Evolutionary conservation across 2,888 invertebrate genomes (phyloP).

Genomic region (Ormyrus nitidulus): DNA sequence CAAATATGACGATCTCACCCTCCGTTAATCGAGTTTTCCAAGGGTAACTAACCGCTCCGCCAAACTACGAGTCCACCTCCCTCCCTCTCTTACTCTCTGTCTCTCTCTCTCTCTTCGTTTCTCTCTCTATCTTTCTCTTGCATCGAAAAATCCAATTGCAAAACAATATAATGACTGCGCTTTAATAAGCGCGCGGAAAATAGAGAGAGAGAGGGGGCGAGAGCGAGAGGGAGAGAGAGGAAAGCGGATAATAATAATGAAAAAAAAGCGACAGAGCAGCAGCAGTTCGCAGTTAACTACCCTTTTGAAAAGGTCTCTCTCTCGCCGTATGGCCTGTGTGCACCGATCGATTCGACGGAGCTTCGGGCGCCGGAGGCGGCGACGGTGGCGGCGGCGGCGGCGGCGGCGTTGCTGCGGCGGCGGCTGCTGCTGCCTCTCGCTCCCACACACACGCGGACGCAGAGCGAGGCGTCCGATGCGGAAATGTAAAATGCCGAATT

Average conservation of each 20-base stretch:
- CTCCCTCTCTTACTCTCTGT: not conserved
- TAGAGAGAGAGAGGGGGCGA: not conserved
- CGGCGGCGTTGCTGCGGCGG: slow-evolving; percentile 1
- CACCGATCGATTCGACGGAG: slow-evolving; percentile 54
- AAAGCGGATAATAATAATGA: too few relatives aligned
- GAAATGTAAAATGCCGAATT: slow-evolving; percentile 54
- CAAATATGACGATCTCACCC: slow-evolving; percentile 66
- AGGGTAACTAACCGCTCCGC: slow-evolving; percentile 38
- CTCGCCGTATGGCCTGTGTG: slow-evolving; percentile 9
- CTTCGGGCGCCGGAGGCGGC: slow-evolving; percentile 28
- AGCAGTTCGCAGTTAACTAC: slow-evolving; percentile 49
- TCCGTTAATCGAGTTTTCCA: slow-evolving; percentile 26
- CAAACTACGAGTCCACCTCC: not conserved
- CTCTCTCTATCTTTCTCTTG: not conserved
- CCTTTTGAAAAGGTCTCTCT: slow-evolving; percentile 50
- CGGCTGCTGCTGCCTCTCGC: not conserved
- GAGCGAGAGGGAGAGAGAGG: not conserved
- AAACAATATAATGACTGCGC: too few relatives aligned
- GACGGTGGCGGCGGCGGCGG: not conserved
- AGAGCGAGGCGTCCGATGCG: slow-evolving; percentile 34
- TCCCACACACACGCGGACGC: not conserved
- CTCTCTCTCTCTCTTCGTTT: not conserved
- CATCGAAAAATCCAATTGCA: too few relatives aligned
- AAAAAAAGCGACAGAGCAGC: not conserved
- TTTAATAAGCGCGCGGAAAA: not conserved